phyloP scores from a whole-genome alignment of 1,140 invertebrate species.

The Ceratina calcarata region DNA sequence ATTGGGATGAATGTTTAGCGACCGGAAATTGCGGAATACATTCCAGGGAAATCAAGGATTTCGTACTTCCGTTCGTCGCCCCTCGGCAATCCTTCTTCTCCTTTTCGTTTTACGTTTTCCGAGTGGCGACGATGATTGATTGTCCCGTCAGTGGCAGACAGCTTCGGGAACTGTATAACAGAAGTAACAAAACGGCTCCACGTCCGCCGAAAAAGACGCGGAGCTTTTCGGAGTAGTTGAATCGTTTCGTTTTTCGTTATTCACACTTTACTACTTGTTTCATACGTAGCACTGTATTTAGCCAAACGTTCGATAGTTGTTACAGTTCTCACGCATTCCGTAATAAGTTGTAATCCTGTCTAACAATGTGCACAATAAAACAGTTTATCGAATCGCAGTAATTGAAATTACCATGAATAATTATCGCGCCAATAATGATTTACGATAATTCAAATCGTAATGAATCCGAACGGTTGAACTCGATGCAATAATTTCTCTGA shows the following conservation, averaged over 20 bases:
- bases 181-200: constrained; percentile 71
- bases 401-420: constrained; percentile 10
- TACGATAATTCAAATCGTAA: background rate
- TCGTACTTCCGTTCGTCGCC: background rate
- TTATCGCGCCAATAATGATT: background rate
- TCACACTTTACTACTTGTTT: background rate
- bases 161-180: constrained; percentile 60
- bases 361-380: too few species aligned
- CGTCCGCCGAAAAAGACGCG: constrained; percentile 40
- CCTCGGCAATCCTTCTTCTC: constrained; percentile 25
- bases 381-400: background rate
- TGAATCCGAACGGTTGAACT: background rate
- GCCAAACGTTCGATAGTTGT: constrained; percentile 16
- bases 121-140: constrained; percentile 71
- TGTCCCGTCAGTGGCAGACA: constrained; percentile 74
- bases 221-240: constrained; percentile 28
- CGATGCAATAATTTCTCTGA: constrained; percentile 1
- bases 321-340: background rate
- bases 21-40: constrained; percentile 11
- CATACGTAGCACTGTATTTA: background rate
- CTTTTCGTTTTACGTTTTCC: constrained; percentile 58
- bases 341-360: too few species aligned
- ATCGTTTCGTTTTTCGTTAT: constrained; percentile 25
- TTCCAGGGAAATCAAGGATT: constrained; percentile 15
- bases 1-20: background rate